phyloP scores from a whole-genome alignment of 2,888 invertebrate genomes.

The Tortricodes alternella region DNA sequence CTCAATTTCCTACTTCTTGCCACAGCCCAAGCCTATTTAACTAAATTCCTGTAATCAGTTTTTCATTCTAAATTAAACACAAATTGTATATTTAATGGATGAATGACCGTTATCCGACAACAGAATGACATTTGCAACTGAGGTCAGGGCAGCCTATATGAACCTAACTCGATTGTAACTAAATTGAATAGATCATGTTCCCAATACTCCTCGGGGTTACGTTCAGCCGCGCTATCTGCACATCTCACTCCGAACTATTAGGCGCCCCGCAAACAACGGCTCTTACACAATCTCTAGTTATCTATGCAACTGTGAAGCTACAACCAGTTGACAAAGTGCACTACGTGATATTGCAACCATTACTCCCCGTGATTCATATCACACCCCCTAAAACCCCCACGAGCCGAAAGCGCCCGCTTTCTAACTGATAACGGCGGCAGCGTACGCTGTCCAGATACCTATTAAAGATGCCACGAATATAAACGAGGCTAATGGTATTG shows the following conservation, averaged over 20 bases:
- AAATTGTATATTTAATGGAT: too few relatives aligned
- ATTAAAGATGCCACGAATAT: constrained; percentile 61
- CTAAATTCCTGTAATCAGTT: too few relatives aligned
- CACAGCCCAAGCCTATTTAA: too few relatives aligned
- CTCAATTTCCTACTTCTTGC: too few relatives aligned
- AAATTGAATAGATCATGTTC: constrained; percentile 17
- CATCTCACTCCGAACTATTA: constrained; percentile 24
- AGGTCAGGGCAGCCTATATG: background rate
- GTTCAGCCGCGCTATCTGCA: constrained; percentile 17
- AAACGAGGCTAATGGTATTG: constrained; percentile 52
- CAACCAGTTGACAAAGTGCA: constrained; percentile 82
- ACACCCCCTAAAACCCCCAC: constrained; percentile 49
- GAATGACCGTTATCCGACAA: too few relatives aligned
- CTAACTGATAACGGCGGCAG: constrained; percentile 67
- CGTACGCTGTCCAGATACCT: constrained; percentile 65
- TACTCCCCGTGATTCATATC: constrained; percentile 81
- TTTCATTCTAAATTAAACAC: too few relatives aligned
- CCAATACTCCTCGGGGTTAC: constrained; percentile 9
- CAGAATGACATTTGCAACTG: too few relatives aligned
- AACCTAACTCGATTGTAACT: background rate
- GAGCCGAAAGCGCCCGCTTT: constrained; percentile 51
- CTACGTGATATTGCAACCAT: constrained; percentile 82
- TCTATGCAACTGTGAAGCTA: constrained; percentile 77
- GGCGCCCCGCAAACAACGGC: constrained; percentile 26
- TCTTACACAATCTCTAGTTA: constrained; percentile 40